phyloP scores from a whole-genome alignment of 2,113 vertebrate genomes.

The Phyllostomus discolor region DNA sequence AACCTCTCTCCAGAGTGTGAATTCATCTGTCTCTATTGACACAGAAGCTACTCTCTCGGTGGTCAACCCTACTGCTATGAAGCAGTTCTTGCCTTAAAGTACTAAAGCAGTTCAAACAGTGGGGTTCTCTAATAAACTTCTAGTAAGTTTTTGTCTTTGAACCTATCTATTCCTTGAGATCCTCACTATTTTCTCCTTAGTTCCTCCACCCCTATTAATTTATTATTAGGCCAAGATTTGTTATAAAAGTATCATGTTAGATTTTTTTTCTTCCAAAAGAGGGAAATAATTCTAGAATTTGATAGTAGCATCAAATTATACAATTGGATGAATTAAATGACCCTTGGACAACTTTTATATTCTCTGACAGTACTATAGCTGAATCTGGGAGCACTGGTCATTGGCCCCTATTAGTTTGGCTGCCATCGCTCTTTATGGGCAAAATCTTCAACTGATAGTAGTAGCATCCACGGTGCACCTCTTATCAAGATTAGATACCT shows the following conservation, averaged over 20 bases:
- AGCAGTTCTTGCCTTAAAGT: not conserved
- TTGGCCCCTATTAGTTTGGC: not conserved
- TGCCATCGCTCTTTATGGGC: not conserved
- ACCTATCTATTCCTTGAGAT: not conserved
- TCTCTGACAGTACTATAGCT: not conserved
- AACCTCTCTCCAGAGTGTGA: not conserved
- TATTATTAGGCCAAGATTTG: not conserved
- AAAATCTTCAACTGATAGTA: not conserved
- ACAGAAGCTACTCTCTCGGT: not conserved
- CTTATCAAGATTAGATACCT: not conserved
- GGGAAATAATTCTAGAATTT: not conserved
- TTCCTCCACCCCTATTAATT: not conserved
- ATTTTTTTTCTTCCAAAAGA: not conserved
- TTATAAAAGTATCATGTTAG: not conserved
- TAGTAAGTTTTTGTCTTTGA: not conserved
- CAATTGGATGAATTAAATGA: not conserved
- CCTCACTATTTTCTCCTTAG: not conserved
- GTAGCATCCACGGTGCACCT: not conserved
- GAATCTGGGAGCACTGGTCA: not conserved
- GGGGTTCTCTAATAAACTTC: not conserved
- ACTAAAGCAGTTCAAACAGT: not conserved
- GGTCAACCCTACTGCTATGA: not conserved
- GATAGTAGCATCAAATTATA: not conserved
- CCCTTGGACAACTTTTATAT: not conserved
- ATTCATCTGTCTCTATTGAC: not conserved